These are phyloP conservation scores for Cancer borealis DNA, from an alignment of 2,888 invertebrate species.

Conservation along the genomic window DNA sequence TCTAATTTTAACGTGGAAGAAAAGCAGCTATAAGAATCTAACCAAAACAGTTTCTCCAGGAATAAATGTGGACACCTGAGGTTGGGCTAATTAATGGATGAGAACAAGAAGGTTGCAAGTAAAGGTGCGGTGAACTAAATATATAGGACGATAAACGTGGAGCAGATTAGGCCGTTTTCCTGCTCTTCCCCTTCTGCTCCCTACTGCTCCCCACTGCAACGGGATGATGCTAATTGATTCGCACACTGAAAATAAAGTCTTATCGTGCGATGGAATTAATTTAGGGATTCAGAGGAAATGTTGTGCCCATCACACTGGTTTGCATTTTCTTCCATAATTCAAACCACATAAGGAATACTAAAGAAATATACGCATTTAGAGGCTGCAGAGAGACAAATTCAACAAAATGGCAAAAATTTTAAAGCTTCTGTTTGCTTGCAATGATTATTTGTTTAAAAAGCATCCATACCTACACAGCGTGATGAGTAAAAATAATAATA, in stretches of 20 bases:
- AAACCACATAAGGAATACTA: not conserved
- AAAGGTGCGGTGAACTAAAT: not conserved
- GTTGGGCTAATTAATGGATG: not conserved
- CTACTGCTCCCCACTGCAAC: not conserved
- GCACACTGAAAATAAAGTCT: not conserved
- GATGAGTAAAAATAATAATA: too few species aligned
- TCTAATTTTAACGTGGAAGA: not conserved
- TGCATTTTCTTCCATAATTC: not conserved
- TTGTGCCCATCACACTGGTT: not conserved
- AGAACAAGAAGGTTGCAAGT: not conserved
- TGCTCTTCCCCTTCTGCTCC: not conserved
- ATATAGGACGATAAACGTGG: not conserved
- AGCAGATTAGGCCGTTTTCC: not conserved
- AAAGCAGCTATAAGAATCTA: not conserved
- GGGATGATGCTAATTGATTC: slow-evolving; percentile 8
- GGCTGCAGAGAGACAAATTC: not conserved
- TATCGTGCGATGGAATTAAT: not conserved
- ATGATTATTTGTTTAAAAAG: not conserved
- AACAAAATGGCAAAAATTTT: not conserved
- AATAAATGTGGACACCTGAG: not conserved
- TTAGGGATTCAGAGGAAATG: slow-evolving; percentile 21
- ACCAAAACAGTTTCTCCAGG: not conserved
- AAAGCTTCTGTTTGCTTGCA: not conserved
- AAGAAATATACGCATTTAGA: not conserved
- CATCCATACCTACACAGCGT: not conserved